Conservation (phyloP, 2,888 invertebrate genomes). For the Cinara cedri region DNA sequence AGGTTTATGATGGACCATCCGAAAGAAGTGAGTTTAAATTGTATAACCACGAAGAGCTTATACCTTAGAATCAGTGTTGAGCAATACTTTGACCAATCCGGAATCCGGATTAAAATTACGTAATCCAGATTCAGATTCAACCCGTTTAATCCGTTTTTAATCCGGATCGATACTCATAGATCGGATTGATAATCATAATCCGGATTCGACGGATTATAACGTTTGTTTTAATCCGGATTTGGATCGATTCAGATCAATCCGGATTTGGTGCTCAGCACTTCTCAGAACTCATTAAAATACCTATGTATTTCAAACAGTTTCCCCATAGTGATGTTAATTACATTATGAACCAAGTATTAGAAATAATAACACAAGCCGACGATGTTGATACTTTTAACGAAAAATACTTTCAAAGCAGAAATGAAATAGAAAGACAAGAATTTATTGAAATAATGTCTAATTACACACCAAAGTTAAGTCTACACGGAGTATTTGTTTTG, state of each 20-base stretch:
- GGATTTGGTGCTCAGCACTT: no score
- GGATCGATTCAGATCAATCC: no score
- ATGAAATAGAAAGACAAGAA: conserved; percentile 1
- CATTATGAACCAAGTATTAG: conserved; percentile 77
- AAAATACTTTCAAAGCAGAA: conserved; percentile 26
- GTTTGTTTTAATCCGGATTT: no score
- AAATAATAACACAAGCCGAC: conserved; percentile 60
- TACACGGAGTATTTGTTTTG: conserved; percentile 28
- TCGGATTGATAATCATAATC: no score
- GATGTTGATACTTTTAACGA: conserved; percentile 18
- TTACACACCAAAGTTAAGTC: conserved; percentile 11
- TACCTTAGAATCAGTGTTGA: no score
- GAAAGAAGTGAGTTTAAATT: conserved; percentile 68
- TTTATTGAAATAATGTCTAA: conserved; percentile 40
- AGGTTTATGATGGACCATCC: conserved; percentile 84
- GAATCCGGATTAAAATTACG: no score
- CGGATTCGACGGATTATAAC: no score
- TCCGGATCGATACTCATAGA: no score
- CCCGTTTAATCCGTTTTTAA: no score
- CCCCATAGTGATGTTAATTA: conserved; percentile 74
- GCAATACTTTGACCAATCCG: no score
- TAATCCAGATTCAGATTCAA: no score
- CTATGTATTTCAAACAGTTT: conserved; percentile 68
- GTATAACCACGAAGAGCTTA: not conserved
- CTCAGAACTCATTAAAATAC: not conserved